Percentiles rank a stretch among this genome's conserved stretches.
Conservation (phyloP, 2,113 vertebrate genomes). For the Semicossyphus pulcher region DNA sequence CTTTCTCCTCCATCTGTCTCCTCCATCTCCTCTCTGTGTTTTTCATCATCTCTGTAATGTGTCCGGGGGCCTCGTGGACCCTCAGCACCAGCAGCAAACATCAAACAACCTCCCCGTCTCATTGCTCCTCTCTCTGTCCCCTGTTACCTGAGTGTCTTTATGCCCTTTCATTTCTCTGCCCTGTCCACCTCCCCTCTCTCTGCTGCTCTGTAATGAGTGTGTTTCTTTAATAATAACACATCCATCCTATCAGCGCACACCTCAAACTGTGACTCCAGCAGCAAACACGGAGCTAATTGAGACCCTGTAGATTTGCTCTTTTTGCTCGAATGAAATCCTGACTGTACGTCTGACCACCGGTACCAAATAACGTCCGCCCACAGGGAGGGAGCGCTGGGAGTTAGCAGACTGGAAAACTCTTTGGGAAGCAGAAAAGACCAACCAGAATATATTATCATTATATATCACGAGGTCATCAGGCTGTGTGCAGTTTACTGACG, state of each 20-base stretch:
- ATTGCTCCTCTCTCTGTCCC: neutral
- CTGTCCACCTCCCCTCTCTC: neutral
- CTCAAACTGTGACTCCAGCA: too few species aligned
- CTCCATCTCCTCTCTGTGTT: neutral
- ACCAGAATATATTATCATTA: too few species aligned
- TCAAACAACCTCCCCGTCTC: slow-evolving; percentile 11
- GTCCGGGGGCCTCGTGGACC: slow-evolving; percentile 22
- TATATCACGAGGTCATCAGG: neutral
- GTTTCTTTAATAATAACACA: too few species aligned
- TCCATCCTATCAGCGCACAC: too few species aligned
- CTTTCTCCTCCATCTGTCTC: neutral
- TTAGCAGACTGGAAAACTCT: neutral
- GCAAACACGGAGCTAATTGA: neutral
- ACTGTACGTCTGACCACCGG: neutral
- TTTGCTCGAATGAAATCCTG: slow-evolving; percentile 1
- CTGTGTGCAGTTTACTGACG: neutral
- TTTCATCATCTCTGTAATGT: slow-evolving; percentile 38
- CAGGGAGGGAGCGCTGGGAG: too few species aligned
- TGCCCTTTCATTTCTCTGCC: neutral
- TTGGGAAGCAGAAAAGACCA: neutral
- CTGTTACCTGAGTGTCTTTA: neutral
- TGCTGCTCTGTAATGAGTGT: neutral
- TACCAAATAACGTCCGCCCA: neutral
- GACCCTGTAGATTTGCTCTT: neutral
- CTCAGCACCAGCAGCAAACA: slow-evolving; percentile 30